Evolutionary conservation across 1,140 invertebrate genomes (phyloP).

Genomic region (Zaprionus tsacasi): DNA sequence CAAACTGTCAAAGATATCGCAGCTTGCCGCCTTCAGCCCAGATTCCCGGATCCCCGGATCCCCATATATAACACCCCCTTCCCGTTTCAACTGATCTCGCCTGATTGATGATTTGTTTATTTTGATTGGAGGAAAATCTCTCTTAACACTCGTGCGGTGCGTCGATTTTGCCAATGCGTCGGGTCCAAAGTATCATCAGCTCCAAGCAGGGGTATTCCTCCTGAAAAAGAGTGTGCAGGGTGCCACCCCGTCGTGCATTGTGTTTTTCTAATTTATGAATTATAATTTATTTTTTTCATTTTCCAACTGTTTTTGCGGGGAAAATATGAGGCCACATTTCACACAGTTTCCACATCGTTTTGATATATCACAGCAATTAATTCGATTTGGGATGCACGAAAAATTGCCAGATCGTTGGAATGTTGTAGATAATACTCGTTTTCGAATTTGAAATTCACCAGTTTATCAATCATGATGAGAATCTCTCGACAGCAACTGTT

Average conservation of each 20-base stretch:
- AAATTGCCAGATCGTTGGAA: conserved; percentile 27
- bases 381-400: conserved; percentile 24
- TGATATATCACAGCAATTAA: conserved; percentile 65
- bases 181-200: not conserved
- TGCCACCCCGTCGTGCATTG: conserved; percentile 57
- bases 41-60: not conserved
- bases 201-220: conserved; percentile 27
- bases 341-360: conserved; percentile 52
- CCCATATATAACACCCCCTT: not conserved
- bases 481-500: conserved; percentile 21
- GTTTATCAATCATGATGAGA: conserved; percentile 65
- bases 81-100: conserved; percentile 50
- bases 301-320: conserved; percentile 6
- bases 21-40: conserved; percentile 46
- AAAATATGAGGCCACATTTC: conserved; percentile 53
- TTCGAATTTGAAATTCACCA: conserved; percentile 30
- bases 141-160: conserved; percentile 58
- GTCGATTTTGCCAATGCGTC: conserved; percentile 64
- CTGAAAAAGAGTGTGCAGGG: not conserved
- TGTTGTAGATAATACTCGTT: conserved; percentile 51
- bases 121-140: conserved; percentile 70
- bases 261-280: conserved; percentile 70
- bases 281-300: conserved; percentile 66
- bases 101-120: conserved; percentile 84
- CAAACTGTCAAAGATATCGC: conserved; percentile 80